phyloP scores from a whole-genome alignment of 2,888 invertebrate genomes.

The Trachelus troglodyta region DNA sequence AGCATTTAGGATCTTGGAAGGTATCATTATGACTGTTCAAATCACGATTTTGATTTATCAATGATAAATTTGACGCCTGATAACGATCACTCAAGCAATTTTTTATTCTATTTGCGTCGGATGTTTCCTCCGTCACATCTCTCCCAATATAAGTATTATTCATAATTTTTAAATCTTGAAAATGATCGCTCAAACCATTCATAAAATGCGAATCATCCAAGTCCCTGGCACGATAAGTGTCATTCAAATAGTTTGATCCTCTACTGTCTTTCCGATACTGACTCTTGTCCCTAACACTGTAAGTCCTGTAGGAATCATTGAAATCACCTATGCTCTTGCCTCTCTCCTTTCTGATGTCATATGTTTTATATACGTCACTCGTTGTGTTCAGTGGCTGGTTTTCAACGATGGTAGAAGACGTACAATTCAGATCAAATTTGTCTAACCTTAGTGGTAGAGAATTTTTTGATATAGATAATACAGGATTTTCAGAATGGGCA shows the following conservation, averaged over 20 bases:
- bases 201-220: not conserved
- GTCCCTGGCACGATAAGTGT: not conserved
- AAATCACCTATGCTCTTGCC: not conserved
- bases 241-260: not conserved
- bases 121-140: not conserved
- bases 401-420: not conserved
- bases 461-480: not conserved
- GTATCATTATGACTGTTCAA: not conserved
- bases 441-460: not conserved
- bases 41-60: not conserved
- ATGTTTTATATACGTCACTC: not conserved
- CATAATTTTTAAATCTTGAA: not conserved
- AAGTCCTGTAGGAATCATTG: not conserved
- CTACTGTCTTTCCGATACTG: not conserved
- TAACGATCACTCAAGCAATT: not conserved
- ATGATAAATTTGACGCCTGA: not conserved
- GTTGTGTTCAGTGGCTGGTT: not conserved
- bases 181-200: not conserved
- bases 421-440: not conserved
- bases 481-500: not conserved
- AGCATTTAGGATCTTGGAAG: not conserved
- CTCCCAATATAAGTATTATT: not conserved
- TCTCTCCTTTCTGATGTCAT: not conserved
- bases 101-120: not conserved
- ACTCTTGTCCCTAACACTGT: not conserved